Percentiles rank a stretch among this genome's conserved stretches.
Evolutionary conservation across 2,888 invertebrate genomes (phyloP).

Genomic region (Lypha dubia): DNA sequence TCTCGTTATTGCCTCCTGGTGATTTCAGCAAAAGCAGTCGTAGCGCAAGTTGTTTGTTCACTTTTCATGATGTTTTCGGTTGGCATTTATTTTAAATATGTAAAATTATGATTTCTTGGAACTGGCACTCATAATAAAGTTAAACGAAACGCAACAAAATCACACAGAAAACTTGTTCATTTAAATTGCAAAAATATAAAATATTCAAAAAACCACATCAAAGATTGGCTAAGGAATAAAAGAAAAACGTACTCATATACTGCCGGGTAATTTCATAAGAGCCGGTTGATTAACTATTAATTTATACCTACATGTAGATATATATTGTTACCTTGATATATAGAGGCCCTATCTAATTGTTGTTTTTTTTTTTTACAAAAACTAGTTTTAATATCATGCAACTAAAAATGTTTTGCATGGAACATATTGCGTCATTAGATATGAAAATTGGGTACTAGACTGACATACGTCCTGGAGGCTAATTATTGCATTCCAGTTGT

Average conservation of each 20-base stretch:
- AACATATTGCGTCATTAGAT: no score
- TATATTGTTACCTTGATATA: no score
- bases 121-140: slow-evolving; percentile 51
- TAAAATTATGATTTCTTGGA: slow-evolving; percentile 74
- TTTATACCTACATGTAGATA: no score
- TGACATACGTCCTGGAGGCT: no score
- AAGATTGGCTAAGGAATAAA: slow-evolving; percentile 31
- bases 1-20: slow-evolving; percentile 53
- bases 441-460: no score
- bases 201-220: slow-evolving; percentile 17
- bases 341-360: no score
- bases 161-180: slow-evolving; percentile 52
- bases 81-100: slow-evolving; percentile 73
- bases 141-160: slow-evolving; percentile 53
- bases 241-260: slow-evolving; percentile 1
- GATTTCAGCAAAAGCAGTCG: slow-evolving; percentile 28
- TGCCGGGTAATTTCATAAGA: neutral
- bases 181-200: slow-evolving; percentile 63
- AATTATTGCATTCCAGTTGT: no score
- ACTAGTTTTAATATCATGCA: no score
- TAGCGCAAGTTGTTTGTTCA: slow-evolving; percentile 21
- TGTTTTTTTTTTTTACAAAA: no score
- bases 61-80: slow-evolving; percentile 56
- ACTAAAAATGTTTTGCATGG: no score
- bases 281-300: neutral